These are phyloP conservation scores for Pseudomyrmex gracilis DNA, from an alignment of 1,140 invertebrate genomes.

Conservation along the genomic window DNA sequence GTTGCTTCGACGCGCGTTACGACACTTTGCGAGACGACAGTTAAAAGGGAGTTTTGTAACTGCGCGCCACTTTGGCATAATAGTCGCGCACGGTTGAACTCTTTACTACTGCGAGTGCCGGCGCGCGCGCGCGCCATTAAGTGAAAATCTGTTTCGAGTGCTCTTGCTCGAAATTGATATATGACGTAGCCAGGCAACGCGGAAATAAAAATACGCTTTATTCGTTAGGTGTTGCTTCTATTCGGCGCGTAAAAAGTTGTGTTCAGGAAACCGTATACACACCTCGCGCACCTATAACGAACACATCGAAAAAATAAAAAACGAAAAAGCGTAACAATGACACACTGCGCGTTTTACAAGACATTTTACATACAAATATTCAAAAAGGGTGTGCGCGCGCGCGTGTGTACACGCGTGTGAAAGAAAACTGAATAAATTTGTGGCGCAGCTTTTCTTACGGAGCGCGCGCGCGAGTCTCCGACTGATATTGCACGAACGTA, in stretches of 20 bases:
- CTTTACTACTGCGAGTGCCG: slow-evolving; percentile 23
- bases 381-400: background rate
- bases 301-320: background rate
- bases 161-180: slow-evolving; percentile 42
- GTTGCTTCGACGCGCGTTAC: slow-evolving; percentile 18
- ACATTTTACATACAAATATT: background rate
- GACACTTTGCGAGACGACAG: slow-evolving; percentile 29
- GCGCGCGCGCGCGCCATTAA: slow-evolving; percentile 16
- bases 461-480: background rate
- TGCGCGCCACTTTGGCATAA: slow-evolving; percentile 42
- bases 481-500: slow-evolving; percentile 4
- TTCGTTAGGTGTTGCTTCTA: slow-evolving; percentile 1
- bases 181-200: slow-evolving; percentile 11
- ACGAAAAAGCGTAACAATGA: background rate
- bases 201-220: slow-evolving; percentile 36
- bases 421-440: background rate
- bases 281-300: background rate
- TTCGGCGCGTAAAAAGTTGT: slow-evolving; percentile 11
- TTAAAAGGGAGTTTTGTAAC: slow-evolving; percentile 51
- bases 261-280: background rate
- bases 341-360: background rate
- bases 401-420: too few relatives aligned
- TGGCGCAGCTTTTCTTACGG: background rate
- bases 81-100: slow-evolving; percentile 34
- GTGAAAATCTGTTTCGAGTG: slow-evolving; percentile 54